Evolutionary conservation across 2,113 vertebrate species (phyloP).

Genomic region (Myotis brandtii): DNA sequence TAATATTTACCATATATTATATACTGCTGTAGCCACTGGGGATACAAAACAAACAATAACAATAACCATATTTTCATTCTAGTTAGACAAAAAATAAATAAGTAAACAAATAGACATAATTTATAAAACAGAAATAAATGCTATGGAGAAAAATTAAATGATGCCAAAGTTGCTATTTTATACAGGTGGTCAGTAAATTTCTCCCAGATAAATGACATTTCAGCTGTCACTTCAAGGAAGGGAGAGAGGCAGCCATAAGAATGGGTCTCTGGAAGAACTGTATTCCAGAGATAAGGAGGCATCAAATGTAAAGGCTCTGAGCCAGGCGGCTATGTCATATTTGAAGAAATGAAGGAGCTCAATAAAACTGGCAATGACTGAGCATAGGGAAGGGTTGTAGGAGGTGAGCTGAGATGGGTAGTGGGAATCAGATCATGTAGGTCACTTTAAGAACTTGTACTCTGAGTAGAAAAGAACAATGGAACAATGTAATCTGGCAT

Average conservation of each 20-base stretch:
- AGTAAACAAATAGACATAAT: background rate
- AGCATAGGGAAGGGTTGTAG: no score
- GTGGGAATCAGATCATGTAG: background rate
- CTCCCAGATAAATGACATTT: background rate
- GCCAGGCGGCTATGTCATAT: background rate
- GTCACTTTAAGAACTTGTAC: background rate
- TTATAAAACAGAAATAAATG: background rate
- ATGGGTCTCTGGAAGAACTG: background rate
- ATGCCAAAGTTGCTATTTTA: background rate
- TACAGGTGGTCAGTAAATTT: background rate
- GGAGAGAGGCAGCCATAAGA: background rate
- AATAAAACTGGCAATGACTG: rapidly evolving
- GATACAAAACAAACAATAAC: background rate
- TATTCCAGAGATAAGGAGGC: background rate
- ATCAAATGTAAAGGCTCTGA: background rate
- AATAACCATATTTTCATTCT: background rate
- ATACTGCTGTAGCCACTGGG: background rate
- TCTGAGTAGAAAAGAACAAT: background rate
- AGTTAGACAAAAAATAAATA: background rate
- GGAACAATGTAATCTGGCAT: background rate
- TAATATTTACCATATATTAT: background rate
- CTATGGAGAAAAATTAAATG: background rate
- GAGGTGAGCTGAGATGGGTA: background rate
- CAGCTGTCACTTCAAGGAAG: background rate
- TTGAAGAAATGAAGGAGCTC: background rate